Conservation (phyloP, 2,888 invertebrate species). For the Crepidodera aurea region DNA sequence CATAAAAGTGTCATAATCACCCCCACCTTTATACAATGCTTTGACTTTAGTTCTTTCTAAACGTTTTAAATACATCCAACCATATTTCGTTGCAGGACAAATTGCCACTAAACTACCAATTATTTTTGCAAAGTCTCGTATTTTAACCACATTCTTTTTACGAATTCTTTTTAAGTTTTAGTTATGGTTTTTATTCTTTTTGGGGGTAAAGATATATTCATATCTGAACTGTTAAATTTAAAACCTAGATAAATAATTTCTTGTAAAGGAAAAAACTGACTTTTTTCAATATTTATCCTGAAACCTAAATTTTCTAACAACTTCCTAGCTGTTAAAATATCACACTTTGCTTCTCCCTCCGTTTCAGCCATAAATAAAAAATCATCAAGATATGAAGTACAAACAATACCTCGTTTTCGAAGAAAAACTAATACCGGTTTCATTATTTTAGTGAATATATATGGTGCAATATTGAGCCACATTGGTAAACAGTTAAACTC, state of each 20-base stretch:
- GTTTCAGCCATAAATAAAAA: constrained; percentile 15
- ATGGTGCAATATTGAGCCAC: constrained; percentile 19
- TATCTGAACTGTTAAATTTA: not conserved
- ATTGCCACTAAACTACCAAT: constrained; percentile 26
- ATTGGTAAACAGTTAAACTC: constrained; percentile 16
- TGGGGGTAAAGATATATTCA: constrained; percentile 1
- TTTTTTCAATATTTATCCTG: constrained; percentile 26
- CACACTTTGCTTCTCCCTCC: not conserved
- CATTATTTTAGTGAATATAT: constrained; percentile 31
- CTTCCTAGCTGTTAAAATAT: not conserved
- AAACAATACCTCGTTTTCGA: constrained; percentile 6
- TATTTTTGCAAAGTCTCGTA: not conserved
- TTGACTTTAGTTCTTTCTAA: constrained; percentile 22
- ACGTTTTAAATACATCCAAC: constrained; percentile 25
- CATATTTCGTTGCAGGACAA: constrained; percentile 41
- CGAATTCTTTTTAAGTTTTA: not conserved
- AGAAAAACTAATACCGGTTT: constrained; percentile 17
- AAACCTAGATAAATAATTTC: constrained; percentile 15
- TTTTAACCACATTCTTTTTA: not conserved
- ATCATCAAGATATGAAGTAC: constrained; percentile 24
- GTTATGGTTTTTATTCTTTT: constrained; percentile 3
- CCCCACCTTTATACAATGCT: not conserved
- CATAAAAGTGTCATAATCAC: not conserved
- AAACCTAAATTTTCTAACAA: constrained; percentile 28
- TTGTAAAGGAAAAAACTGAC: constrained; percentile 1